These are phyloP conservation scores for Heptranchias perlo DNA, from an alignment of 2,113 vertebrate species.

Conservation along the genomic window DNA sequence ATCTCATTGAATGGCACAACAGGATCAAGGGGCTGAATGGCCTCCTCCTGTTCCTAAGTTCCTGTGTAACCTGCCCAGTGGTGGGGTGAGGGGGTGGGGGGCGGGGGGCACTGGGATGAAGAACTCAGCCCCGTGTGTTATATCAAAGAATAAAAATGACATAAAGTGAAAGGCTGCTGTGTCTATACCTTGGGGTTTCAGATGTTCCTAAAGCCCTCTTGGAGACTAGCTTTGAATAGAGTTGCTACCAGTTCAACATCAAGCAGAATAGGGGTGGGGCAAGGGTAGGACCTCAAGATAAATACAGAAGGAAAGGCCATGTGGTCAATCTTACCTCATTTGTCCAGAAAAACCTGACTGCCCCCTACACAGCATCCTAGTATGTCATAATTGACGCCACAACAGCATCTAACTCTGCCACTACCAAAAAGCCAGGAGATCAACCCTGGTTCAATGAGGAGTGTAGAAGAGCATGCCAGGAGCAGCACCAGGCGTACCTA, in stretches of 20 bases:
- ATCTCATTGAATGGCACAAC: too few species aligned
- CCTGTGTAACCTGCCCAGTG: too few species aligned
- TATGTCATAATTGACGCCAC: background rate
- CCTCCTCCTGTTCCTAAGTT: too few species aligned
- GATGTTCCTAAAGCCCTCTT: background rate
- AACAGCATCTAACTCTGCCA: too few species aligned
- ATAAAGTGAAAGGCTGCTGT: background rate
- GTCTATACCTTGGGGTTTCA: background rate
- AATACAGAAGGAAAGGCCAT: too few species aligned
- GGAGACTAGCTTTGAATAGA: background rate
- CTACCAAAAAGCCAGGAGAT: too few species aligned
- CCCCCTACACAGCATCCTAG: background rate
- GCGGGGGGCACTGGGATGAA: background rate
- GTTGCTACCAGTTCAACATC: background rate
- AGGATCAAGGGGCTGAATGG: too few species aligned
- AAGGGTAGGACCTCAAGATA: too few species aligned
- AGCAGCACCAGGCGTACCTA: too few species aligned
- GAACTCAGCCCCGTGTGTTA: background rate
- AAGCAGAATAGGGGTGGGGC: background rate
- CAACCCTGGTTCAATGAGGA: too few species aligned
- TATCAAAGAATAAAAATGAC: background rate
- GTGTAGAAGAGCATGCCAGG: too few species aligned
- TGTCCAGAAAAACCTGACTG: background rate
- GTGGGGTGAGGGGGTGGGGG: background rate
- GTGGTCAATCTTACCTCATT: background rate